Evolutionary conservation across 2,113 vertebrate species (phyloP), one percentile per base, ranked within the genome.

Genomic region (Sitta europaea): DNA sequence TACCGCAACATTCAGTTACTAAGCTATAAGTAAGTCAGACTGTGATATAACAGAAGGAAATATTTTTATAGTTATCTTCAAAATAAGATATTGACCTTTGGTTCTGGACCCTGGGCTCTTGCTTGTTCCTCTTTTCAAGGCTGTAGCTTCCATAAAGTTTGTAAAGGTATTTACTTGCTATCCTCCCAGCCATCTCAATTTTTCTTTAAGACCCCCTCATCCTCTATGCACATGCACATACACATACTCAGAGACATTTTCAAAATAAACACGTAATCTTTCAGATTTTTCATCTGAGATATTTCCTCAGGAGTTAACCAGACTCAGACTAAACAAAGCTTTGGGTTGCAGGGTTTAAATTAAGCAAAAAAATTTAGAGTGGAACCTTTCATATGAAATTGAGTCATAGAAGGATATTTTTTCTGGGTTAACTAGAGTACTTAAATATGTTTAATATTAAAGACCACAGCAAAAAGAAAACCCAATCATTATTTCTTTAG

Each of bases 191-290:
- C 8, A 47, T 21, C 22, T 68, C 51, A 35, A 10, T 38, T 58
- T 81, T 51, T n/a, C 29, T 51, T 58, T 31, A 63, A 54, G 31
- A 65, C 0, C 2, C 53, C 12, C 25, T 18, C 23, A 67, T 20
- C 5, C 18, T 45, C 65, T n/a, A 21, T 31, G 6, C 5, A 2
- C 31, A 48, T 2, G 2, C 1, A 10, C 14, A 33, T 15, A 48
- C 9, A 51, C 6, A 43, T 25, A 58, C 15, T 65, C 78, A 68
- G 68, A 90, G 48, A 48, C 5, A 20, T 6, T 70, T 33, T 35
- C 43, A 67, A n/a, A 90, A 73, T 16, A 88, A 74, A 48, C 21
- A 82, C 0, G 3, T 6, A 12, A 12, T 27, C 51, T 67, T 85
- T 22, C 20, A 16, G 16, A 18, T 63, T 87, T 77, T 86, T 71